Percentiles rank a stretch among this genome's conserved stretches.
phyloP scores from a whole-genome alignment of 2,888 invertebrate genomes.

The Spilosoma lubricipeda region DNA sequence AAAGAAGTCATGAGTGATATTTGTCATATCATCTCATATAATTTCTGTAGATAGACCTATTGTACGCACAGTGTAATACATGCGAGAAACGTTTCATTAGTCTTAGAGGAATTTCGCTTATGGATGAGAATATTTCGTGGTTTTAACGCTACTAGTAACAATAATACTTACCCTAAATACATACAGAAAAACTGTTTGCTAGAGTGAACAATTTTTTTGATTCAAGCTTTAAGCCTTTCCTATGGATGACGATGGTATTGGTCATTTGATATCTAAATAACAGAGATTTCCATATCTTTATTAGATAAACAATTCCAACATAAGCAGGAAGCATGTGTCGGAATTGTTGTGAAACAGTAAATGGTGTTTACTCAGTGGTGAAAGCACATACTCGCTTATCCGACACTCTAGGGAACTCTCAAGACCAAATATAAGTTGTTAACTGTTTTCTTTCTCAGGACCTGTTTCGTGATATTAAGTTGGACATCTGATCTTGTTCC shows the following conservation, averaged over 20 bases:
- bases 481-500: not conserved
- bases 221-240: not conserved
- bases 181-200: not conserved
- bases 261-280: not conserved
- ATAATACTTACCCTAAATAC: not conserved
- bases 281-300: not conserved
- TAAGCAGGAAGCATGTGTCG: not conserved
- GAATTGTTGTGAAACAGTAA: not conserved
- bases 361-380: not conserved
- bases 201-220: not conserved
- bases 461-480: not conserved
- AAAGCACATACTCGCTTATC: not conserved
- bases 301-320: not conserved
- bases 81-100: not conserved
- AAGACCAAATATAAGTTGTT: not conserved
- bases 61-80: not conserved
- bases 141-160: not conserved
- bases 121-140: not conserved
- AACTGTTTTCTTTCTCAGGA: not conserved
- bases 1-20: not conserved
- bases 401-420: not conserved
- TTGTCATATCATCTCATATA: not conserved
- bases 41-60: not conserved
- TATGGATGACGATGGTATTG: not conserved
- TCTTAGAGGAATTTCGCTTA: not conserved